Percentiles rank a stretch among this genome's conserved stretches.
Conservation (phyloP, 2,113 vertebrate species). For the Anarrhichthys ocellatus region DNA sequence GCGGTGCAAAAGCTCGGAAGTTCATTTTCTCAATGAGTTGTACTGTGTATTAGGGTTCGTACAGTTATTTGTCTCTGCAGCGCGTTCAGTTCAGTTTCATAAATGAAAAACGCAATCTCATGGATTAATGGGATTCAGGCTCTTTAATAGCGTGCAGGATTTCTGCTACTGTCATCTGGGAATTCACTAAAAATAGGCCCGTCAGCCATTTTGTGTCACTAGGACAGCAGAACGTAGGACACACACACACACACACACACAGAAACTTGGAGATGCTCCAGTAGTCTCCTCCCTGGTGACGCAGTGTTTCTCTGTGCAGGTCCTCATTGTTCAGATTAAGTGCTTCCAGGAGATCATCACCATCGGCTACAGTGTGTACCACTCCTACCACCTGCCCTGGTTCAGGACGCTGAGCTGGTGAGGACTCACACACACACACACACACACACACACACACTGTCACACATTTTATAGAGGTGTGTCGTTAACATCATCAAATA, state of each 20-base stretch:
- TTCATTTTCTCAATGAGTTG: not conserved
- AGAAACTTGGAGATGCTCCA: not conserved
- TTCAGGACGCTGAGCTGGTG: conserved; percentile 98
- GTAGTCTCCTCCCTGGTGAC: conserved; percentile 9
- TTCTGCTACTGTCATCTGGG: conserved; percentile 21
- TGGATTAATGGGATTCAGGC: conserved; percentile 17
- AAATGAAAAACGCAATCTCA: not conserved
- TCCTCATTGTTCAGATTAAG: conserved; percentile 98
- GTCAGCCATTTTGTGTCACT: conserved; percentile 48
- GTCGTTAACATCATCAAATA: not conserved
- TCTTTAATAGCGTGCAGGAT: conserved; percentile 9
- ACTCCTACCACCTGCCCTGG: conserved; percentile 98
- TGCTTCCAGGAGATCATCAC: conserved; percentile 99
- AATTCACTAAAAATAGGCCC: conserved; percentile 22
- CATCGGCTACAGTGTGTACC: conserved; percentile 98
- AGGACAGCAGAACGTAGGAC: conserved; percentile 12
- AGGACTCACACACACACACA: conserved; percentile 55
- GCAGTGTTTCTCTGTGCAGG: conserved; percentile 79
- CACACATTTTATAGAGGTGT: not conserved
- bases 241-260: not conserved
- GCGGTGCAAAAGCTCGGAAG: not conserved
- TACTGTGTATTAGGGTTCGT: not conserved
- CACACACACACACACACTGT: not conserved
- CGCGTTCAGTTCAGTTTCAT: not conserved
- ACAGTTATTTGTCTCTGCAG: not conserved